Evolutionary conservation across 1,140 invertebrate genomes (phyloP).

Genomic region (Mizuhopecten yessoensis): DNA sequence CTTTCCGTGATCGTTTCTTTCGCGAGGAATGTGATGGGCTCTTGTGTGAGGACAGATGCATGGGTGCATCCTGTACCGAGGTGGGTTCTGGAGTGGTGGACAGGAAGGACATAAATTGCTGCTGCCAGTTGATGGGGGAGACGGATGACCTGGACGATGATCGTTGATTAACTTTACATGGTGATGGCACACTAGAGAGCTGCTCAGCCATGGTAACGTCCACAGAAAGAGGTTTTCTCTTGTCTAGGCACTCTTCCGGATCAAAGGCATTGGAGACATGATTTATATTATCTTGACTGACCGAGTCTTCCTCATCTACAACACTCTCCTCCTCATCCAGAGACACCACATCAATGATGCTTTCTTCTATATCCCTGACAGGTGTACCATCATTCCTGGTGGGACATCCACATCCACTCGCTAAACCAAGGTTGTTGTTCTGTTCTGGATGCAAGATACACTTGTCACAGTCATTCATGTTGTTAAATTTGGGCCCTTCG

Average conservation of each 20-base stretch:
- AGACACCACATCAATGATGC: slow-evolving; percentile 44
- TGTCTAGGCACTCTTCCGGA: slow-evolving; percentile 6
- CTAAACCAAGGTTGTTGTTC: slow-evolving; percentile 44
- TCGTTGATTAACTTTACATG: slow-evolving; percentile 15
- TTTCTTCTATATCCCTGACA: slow-evolving; percentile 23
- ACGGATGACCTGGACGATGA: slow-evolving; percentile 43
- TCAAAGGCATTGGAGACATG: slow-evolving; percentile 25
- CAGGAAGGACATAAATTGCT: slow-evolving; percentile 65
- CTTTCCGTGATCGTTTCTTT: slow-evolving; percentile 56
- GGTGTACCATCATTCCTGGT: neutral
- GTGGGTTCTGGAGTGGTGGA: slow-evolving; percentile 49
- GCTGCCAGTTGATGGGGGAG: slow-evolving; percentile 62
- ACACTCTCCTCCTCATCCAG: slow-evolving; percentile 18
- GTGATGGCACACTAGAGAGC: neutral
- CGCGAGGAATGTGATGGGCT: slow-evolving; percentile 49
- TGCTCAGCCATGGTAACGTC: neutral
- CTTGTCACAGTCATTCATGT: slow-evolving; percentile 16
- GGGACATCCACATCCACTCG: slow-evolving; percentile 36
- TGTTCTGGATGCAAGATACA: slow-evolving; percentile 28
- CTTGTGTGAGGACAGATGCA: slow-evolving; percentile 8
- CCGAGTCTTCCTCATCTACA: neutral
- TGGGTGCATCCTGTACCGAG: neutral
- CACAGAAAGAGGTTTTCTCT: neutral
- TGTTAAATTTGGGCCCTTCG: neutral
- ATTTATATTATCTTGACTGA: neutral